Evolutionary conservation across 2,888 invertebrate genomes (phyloP), one percentile per base, ranked within the genome.

Genomic region (Fragum whitleyi): DNA sequence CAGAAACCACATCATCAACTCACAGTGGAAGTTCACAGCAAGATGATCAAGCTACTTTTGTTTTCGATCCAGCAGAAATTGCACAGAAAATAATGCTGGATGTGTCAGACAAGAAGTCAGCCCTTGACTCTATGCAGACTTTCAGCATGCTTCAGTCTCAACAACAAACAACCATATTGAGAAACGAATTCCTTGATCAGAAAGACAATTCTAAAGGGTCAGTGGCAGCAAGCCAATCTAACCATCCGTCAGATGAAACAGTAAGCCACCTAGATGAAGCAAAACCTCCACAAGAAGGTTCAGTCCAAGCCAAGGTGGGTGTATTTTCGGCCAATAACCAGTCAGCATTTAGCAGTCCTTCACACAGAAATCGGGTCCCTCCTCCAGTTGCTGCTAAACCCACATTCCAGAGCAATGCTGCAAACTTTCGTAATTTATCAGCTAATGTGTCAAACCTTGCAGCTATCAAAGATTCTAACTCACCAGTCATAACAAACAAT

Each of bases 51-150:
- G 73, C 70, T 61, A 81, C 67, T 16, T 81, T 81, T 65, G 62
- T 71, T 26, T 81, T 86, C 68, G 86, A 89, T 77, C 91, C 90
- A 51, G 81, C 89, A 53, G 90, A 91, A 68, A 86, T 92, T 65
- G 91, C 91, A 9, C 79, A 88, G 62, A 90, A 89, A 69, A 89
- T 91, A n/a, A 86, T 92, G 85, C 87, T 86, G 29, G 92, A 92
- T 80, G 90, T 91, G 23, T 89, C 89, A 28, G 82, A 75, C 19
- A 86, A 91, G 39, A 88, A 90, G 74, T 85, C 81, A 42, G 90
- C 89, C 32, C 85, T 92, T 14, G 91, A 92, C 73, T 76, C 84
- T 11, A 86, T 91, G 85, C 92, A 92, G 79, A 86, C 81, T 62
- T 85, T 87, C 28, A 91, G 89, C 73, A 78, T 89, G 55, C 79